These are phyloP conservation scores for Steatocranus sp. DNA, from an alignment of 2,797 vertebrate species.

Conservation along the genomic window DNA sequence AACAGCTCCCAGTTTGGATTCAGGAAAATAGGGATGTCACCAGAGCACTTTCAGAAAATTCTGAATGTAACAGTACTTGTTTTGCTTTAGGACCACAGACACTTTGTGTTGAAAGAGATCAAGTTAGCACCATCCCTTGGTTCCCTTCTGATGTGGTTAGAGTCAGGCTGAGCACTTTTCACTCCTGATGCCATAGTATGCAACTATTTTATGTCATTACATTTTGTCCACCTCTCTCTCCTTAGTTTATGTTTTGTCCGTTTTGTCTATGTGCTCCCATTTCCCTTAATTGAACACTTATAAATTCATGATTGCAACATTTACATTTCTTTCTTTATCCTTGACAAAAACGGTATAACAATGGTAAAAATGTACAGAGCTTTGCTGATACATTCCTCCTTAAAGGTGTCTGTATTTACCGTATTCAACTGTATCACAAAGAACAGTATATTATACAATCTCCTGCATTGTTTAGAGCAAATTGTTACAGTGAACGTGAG, in stretches of 20 bases:
- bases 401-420: neutral
- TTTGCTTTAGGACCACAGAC: neutral
- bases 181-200: fast-evolving
- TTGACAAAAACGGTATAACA: neutral
- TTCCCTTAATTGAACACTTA: neutral
- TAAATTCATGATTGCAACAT: neutral
- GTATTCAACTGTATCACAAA: too few species aligned
- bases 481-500: neutral
- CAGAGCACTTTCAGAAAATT: neutral
- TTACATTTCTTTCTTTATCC: neutral
- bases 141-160: neutral
- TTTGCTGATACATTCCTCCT: neutral
- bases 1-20: neutral
- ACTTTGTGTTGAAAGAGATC: neutral
- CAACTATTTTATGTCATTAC: neutral
- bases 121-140: neutral
- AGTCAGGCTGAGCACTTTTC: neutral
- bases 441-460: neutral
- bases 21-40: neutral
- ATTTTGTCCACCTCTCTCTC: neutral
- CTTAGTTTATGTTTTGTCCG: fast-evolving
- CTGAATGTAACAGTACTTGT: neutral
- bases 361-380: neutral
- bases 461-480: neutral
- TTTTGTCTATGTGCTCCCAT: neutral